Conservation (phyloP, 53 echinoderm and acorn worm genomes). For the Zoroaster sp. region DNA sequence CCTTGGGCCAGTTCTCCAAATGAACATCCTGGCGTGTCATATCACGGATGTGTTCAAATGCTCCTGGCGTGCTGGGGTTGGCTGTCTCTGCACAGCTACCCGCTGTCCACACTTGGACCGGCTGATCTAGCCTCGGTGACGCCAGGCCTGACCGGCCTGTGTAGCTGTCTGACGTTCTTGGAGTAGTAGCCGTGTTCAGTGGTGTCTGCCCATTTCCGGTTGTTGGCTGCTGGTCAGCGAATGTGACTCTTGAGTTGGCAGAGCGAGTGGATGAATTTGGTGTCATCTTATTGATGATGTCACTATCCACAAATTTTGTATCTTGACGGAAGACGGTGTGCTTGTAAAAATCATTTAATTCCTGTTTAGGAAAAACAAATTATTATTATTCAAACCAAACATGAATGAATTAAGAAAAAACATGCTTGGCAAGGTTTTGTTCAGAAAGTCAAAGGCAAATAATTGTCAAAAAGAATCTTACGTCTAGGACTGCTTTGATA, state of each 20-base stretch:
- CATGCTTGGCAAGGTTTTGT: neutral
- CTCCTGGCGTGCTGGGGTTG: conserved; percentile 72
- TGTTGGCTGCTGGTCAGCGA: neutral
- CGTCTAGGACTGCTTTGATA: conserved; percentile 78
- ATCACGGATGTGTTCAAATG: conserved; percentile 93
- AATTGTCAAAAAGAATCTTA: too few relatives aligned
- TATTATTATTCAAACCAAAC: neutral
- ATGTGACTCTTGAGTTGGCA: conserved; percentile 39
- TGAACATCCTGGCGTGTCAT: conserved; percentile 75
- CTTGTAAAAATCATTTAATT: conserved; percentile 75
- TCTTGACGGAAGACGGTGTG: conserved; percentile 63
- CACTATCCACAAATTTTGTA: conserved; percentile 57
- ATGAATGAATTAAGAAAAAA: neutral
- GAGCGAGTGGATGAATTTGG: conserved; percentile 4
- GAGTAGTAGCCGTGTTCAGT: neutral
- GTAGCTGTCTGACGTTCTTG: neutral
- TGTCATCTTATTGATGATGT: conserved; percentile 47
- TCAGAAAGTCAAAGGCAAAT: too few relatives aligned
- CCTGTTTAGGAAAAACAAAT: conserved; percentile 51
- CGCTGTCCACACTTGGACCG: conserved; percentile 4
- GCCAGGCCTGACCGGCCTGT: conserved; percentile 32
- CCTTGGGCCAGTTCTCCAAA: conserved; percentile 92
- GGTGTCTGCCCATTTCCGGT: conserved; percentile 4
- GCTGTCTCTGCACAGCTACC: conserved; percentile 6
- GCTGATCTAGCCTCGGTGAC: neutral